A percentile compares a stretch with the other conserved stretches of the same genome.
Evolutionary conservation across 2,888 invertebrate genomes (phyloP).

Genomic region (Mechanitis messenoides): DNA sequence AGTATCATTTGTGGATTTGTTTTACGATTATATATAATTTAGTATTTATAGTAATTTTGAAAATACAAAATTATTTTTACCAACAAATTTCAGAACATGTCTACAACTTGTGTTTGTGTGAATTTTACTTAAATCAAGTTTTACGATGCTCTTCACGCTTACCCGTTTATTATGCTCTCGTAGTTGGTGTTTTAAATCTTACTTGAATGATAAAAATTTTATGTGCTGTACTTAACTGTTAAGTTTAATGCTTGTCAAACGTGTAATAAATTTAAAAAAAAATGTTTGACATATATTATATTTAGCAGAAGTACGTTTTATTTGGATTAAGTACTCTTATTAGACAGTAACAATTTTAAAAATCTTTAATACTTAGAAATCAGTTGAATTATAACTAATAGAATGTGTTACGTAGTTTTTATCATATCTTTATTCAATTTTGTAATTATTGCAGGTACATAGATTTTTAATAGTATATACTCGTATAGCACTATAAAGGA

Average conservation of each 20-base stretch:
- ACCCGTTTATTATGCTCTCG: conserved; percentile 25
- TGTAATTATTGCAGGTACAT: background rate
- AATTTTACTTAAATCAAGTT: background rate
- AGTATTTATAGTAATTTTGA: too few species aligned
- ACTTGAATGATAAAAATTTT: conserved; percentile 16
- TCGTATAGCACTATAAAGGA: background rate
- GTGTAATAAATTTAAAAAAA: background rate
- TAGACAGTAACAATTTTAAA: too few species aligned
- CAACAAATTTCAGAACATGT: too few species aligned
- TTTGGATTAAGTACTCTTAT: too few species aligned
- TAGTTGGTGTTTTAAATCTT: conserved; percentile 14
- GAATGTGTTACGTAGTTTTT: too few species aligned
- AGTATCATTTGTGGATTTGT: background rate
- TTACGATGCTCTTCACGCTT: conserved; percentile 24
- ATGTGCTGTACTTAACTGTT: background rate
- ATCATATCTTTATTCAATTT: too few species aligned
- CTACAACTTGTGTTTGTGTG: background rate
- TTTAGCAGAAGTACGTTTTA: too few species aligned
- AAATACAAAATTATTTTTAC: too few species aligned
- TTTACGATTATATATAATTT: too few species aligned
- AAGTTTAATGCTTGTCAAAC: background rate
- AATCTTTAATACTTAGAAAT: too few species aligned
- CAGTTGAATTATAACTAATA: too few species aligned
- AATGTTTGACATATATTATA: background rate
- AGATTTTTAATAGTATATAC: background rate